Percentiles rank a stretch among this genome's conserved stretches.
phyloP scores from a whole-genome alignment of 2,797 vertebrate species.

The Acanthiza pusilla region DNA sequence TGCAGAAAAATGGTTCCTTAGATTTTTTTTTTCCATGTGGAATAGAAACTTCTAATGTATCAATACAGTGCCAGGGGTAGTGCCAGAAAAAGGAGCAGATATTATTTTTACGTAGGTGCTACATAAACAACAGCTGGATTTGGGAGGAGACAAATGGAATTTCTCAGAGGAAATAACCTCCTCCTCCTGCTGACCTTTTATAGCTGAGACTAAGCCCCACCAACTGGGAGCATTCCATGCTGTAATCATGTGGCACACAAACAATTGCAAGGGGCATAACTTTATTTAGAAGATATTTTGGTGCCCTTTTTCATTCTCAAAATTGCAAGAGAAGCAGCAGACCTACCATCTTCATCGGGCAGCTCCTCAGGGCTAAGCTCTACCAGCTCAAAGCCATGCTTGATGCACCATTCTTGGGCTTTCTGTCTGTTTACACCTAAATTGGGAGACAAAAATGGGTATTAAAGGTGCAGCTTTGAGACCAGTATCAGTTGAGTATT shows the following conservation, averaged over 20 bases:
- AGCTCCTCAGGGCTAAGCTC: slow-evolving; percentile 91
- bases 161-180: slow-evolving; percentile 19
- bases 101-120: slow-evolving; percentile 13
- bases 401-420: slow-evolving; percentile 96
- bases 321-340: background rate
- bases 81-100: background rate
- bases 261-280: background rate
- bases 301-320: background rate
- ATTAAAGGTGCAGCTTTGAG: background rate
- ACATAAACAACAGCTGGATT: slow-evolving; percentile 33
- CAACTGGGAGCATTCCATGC: background rate
- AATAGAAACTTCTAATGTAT: background rate
- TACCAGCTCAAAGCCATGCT: slow-evolving; percentile 92
- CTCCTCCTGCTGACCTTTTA: slow-evolving; percentile 16
- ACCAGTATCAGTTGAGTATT: background rate
- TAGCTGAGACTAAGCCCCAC: background rate
- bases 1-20: background rate
- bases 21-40: background rate
- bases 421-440: slow-evolving; percentile 88
- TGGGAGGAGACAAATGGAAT: slow-evolving; percentile 35
- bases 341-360: slow-evolving; percentile 94
- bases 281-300: background rate
- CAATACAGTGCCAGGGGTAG: background rate
- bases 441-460: background rate
- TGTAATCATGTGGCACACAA: background rate